phyloP scores from a whole-genome alignment of 2,797 vertebrate genomes.

The Steatocranus sp. region DNA sequence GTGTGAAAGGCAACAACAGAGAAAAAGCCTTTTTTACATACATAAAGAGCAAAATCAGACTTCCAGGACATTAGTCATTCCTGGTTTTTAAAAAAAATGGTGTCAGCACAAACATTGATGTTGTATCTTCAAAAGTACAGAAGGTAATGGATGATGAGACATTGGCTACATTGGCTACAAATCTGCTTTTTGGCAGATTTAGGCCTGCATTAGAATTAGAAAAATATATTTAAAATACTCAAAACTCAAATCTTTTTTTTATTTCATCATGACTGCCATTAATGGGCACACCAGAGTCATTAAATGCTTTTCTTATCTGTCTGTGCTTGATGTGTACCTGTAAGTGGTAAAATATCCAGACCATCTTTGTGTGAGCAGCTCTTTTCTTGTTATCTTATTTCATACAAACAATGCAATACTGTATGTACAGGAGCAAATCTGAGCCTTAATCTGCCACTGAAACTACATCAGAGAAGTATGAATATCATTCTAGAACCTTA shows the following conservation, averaged over 20 bases:
- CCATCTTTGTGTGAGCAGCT: neutral
- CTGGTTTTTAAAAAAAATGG: neutral
- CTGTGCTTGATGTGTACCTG: neutral
- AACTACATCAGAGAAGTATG: neutral
- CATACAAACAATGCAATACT: neutral
- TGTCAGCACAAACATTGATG: neutral
- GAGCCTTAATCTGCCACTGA: neutral
- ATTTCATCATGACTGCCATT: neutral
- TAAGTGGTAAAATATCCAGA: neutral
- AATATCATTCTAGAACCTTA: neutral
- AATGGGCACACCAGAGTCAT: neutral
- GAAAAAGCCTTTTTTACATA: neutral
- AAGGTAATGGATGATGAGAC: neutral
- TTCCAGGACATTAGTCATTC: neutral
- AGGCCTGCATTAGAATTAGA: neutral
- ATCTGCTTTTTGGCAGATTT: neutral
- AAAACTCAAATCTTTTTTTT: fast-evolving
- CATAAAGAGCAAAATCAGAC: neutral
- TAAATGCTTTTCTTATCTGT: neutral
- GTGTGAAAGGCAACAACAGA: neutral
- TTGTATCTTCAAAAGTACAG: neutral
- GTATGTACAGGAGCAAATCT: neutral
- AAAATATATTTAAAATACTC: neutral
- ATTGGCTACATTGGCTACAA: neutral
- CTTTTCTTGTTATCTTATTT: neutral